Conservation (phyloP, 2,113 vertebrate species). For the Brachyistius frenatus region DNA sequence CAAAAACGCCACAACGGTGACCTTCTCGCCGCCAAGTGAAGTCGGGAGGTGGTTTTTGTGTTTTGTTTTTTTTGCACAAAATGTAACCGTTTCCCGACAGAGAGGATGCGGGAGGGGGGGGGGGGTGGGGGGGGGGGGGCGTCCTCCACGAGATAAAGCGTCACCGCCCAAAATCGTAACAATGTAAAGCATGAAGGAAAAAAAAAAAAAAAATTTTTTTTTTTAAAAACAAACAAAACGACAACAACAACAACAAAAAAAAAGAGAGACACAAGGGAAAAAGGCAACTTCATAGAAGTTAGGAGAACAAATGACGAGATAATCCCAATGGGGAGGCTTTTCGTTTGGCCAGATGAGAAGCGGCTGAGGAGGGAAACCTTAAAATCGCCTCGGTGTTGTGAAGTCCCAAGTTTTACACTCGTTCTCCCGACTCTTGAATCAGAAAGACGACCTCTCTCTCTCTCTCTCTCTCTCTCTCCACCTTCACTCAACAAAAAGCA, state of each 20-base stretch:
- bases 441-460: slow-evolving; percentile 12
- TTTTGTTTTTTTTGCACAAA: not conserved
- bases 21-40: not conserved
- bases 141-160: slow-evolving; percentile 27
- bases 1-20: slow-evolving; percentile 30
- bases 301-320: slow-evolving; percentile 83
- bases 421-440: slow-evolving; percentile 25
- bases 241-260: not conserved
- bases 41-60: too few relatives aligned
- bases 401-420: slow-evolving; percentile 13
- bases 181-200: slow-evolving; percentile 76
- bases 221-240: too few relatives aligned
- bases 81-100: slow-evolving; percentile 14
- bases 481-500: not conserved
- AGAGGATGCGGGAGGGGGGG: not conserved
- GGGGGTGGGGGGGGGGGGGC: not conserved
- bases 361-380: slow-evolving; percentile 71
- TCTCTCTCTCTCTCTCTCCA: not conserved
- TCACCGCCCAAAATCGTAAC: slow-evolving; percentile 70
- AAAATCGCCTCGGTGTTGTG: slow-evolving; percentile 4
- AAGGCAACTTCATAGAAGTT: slow-evolving; percentile 90
- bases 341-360: slow-evolving; percentile 72
- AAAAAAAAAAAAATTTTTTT: slow-evolving; percentile 52
- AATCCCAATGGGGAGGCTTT: slow-evolving; percentile 83
- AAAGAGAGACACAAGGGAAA: slow-evolving; percentile 70